Base-by-base conservation (phyloP, 2,113 vertebrate genomes). In the Solea senegalensis region DNA sequence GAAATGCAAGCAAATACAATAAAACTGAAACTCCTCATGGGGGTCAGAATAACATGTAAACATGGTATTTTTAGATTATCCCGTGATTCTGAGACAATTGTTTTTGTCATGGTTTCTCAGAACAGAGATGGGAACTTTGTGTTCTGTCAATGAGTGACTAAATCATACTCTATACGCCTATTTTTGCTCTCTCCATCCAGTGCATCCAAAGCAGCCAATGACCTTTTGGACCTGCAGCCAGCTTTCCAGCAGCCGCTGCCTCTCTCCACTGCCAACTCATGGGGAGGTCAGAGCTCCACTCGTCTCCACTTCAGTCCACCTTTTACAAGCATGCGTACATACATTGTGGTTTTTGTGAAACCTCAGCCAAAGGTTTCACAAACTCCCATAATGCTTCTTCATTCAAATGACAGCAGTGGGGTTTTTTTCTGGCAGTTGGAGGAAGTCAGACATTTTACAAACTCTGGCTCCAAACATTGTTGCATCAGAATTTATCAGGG, bases 221-320 rank as follows among this genome's bases (percentile, higher is more conserved):
- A 98, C 90, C 93, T 98, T 74, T 95, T 98, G 90, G 96, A 98
- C 92, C 93, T 98, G 83, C 96, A 97, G 92, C 96, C 96, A 81
- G 93, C 95, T 65, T 98, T 98, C 92, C 96, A 96, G 84, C 94
- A 95, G 2, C 82, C 95, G 62, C 92, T 96, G 83, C 93, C 95
- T 63, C 91, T 96, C 81, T 90, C 95, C 69, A 85, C 91, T 83
- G 86, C 88, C 86, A 95, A 91, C 90, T 95, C 96, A 83, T 98
- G 97, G 97, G 96, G 93, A 96, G 96, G 97, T 98, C 94, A 96
- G 96, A 44, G 69, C 44, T 13, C 39, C 5, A 2, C 53, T 2
- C 26, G 2, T 11, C 57, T 21, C 13, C 39, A 58, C 15, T 41
- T 9, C 8, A 58, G 34, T 41, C 34, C 8, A 57, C 34, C 3